Evolutionary conservation across 2,888 invertebrate genomes (phyloP), one percentile per base, ranked within the genome.

Genomic region (Gymnosoma rotundatum): DNA sequence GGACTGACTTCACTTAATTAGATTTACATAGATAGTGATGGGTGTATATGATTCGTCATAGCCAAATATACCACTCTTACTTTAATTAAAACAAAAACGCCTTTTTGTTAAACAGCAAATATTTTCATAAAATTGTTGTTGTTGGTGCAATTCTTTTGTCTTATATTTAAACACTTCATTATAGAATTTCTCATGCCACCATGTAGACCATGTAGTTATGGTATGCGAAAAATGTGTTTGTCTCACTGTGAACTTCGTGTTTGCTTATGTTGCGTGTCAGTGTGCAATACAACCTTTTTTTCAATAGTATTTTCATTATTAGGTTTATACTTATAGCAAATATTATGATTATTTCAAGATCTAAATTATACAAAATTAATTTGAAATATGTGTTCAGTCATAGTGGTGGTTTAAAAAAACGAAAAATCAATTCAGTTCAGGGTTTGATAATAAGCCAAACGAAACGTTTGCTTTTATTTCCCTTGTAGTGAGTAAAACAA

Each of bases 281-380:
- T 18, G n/a, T 48, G 42, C 3, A 52, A 74, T 54, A n/a, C 56
- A 48, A 48, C 32, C 32, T 67, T 48, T 16, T 64, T 42, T 66
- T 32, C 63, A 45, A 50, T 70, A 72, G 73, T 32, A 50, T 76
- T 80, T 73, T 67, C 61, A 69, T 83, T 75, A 83, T 83, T 58
- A 36, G 60, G 50, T 36, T 32, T 6, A 7, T 7, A 76, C 67
- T 73, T 73, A 54, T 12, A 73, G 61, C 73, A 80, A 83, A 83
- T 83, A 80, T 83, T 79, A 56, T 76, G 75, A 80, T 76, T 56
- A 21, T 52, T 42, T 64, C 58, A 58, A 14, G 25, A 50, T 45
- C 54, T 14, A 61, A 70, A 20, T 66, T 66, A 10, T 14, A 12
- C 54, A 45, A 66, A 79, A 67, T 45, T 66, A 72, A 61, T 67